Base-by-base conservation (phyloP, 2,797 vertebrate genomes). In the Enteromius paludinosus region DNA sequence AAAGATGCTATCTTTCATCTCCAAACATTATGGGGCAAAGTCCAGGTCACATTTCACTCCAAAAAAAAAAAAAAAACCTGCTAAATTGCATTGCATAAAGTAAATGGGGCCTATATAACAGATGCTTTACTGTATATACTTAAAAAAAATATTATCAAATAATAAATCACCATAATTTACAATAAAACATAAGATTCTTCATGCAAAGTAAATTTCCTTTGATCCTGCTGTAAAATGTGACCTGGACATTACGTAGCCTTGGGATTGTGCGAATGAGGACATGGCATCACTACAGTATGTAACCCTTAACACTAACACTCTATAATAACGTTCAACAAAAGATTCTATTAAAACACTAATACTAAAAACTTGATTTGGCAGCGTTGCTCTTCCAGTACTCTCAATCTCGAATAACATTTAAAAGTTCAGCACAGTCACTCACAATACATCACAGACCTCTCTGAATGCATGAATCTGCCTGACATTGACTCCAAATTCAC, bases 221-320 rank as follows among this genome's bases (percentile, higher is more conserved):
- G n/a, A 52, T 52, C 54, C 35, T 4, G 33, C 5, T 35, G 59
- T 65, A 28, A 82, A 74, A 82, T 20, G 25, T 66, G 33, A 66
- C 33, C 61, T 15, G n/a, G 59, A 54, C 38, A 61, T 45, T 28
- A 18, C 28, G 47, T 47, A n/a, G 15, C 76, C 59, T 45, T 78
- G 35, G 43, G 74, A 85, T 17, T 77, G 78, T 81, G 72, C 74
- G 47, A 81, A 78, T 35, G 56, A 78, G 30, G 61, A 85, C 25
- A 66, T 52, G 45, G 35, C 28, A 75, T 70, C 41, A 78, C 17
- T 64, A n/a, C n/a, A n/a, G n/a, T n/a, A 85, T 71, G 18, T 20
- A 35, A 80, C 65, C 66, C 23, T 77, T 38, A 45, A 78, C 28
- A 43, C 45, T 56, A 47, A 25, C 71, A 47, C 45, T 54, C 49